A percentile compares a stretch with the other conserved stretches of the same genome.
Conservation (phyloP, 2,797 vertebrate species). For the Ptychobarbus kaznakovi region DNA sequence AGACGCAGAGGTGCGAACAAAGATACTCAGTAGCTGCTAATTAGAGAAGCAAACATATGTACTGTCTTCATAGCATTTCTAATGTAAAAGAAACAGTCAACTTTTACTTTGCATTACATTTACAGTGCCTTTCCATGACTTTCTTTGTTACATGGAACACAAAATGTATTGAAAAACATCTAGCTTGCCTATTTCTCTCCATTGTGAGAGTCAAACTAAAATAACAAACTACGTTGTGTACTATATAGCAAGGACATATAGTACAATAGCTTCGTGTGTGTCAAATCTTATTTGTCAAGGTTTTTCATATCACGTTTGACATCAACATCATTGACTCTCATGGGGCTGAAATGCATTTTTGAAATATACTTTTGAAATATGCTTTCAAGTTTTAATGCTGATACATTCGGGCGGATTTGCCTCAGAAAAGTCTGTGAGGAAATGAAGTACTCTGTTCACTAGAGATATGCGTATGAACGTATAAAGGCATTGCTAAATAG, state of each 20-base stretch:
- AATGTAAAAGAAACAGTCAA: neutral
- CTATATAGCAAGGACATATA: neutral
- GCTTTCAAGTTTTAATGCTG: neutral
- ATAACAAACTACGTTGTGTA: neutral
- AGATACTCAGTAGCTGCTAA: neutral
- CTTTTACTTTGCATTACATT: neutral
- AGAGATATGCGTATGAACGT: neutral
- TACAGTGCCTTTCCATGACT: neutral
- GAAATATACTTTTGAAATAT: neutral
- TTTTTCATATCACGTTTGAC: neutral
- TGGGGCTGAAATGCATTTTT: neutral
- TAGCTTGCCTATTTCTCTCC: neutral
- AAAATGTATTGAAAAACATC: neutral
- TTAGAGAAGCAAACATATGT: neutral
- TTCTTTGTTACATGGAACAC: neutral
- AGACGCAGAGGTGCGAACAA: neutral
- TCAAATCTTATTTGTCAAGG: neutral
- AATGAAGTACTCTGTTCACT: neutral
- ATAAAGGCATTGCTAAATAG: slow-evolving; percentile 15
- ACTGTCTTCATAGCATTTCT: neutral
- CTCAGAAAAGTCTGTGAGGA: neutral
- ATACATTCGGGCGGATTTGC: neutral
- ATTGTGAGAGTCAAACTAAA: neutral
- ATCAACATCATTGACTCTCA: neutral
- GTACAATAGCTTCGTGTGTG: neutral